phyloP scores from a whole-genome alignment of 2,797 vertebrate species.

The Malacoraja senta region DNA sequence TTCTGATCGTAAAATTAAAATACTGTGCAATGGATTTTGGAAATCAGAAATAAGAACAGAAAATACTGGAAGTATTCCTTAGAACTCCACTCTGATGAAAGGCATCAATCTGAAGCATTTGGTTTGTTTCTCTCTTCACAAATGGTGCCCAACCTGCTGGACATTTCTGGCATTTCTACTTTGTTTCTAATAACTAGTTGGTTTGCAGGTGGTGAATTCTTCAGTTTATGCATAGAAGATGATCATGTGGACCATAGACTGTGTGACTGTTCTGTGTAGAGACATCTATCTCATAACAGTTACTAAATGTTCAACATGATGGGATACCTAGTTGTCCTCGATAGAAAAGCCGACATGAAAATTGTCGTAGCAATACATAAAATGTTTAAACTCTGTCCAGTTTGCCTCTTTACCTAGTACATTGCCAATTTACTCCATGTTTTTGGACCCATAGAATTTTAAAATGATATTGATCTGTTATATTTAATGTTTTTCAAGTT shows the following conservation, averaged over 20 bases:
- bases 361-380: background rate
- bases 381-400: background rate
- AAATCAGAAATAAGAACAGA: no score
- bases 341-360: background rate
- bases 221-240: no score
- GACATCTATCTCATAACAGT: background rate
- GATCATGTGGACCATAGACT: no score
- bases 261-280: no score
- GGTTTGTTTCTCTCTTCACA: no score
- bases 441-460: background rate
- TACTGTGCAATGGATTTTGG: no score
- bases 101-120: no score
- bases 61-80: no score
- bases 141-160: no score
- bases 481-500: background rate
- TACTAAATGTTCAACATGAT: background rate
- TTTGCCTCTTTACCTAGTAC: background rate
- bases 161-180: no score
- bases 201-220: background rate
- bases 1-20: background rate
- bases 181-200: no score
- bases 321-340: background rate
- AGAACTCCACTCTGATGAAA: no score
- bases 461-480: background rate
- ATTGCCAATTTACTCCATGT: background rate